Evolutionary conservation across 2,888 invertebrate species (phyloP), one percentile per base, ranked within the genome.

Genomic region (Crepidodera aurea): DNA sequence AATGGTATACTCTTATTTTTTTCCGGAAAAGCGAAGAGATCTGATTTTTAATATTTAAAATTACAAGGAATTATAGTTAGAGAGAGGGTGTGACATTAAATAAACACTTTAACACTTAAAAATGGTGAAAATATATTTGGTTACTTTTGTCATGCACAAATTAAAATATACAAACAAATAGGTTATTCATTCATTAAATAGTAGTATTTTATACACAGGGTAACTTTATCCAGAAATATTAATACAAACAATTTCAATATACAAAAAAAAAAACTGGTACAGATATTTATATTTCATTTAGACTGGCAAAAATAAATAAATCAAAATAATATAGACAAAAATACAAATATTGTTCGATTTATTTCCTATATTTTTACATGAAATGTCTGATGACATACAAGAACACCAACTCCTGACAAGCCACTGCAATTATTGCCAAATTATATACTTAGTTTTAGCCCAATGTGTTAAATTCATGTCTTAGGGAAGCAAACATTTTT

Each of bases 81-180:
- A n/a, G n/a, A n/a, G n/a, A n/a, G n/a, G n/a, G n/a, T n/a, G n/a
- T n/a, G n/a, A n/a, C n/a, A n/a, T n/a, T 40, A 40, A 48, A 48
- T 27, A 27, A n/a, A 48, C 27, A 15, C 18, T 7, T 32, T 79
- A 79, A 79, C 79, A 79, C 75, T 77, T 75, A 77, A 68, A 74
- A 78, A 77, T 77, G 77, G 77, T 77, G 76, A 78, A 78, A 75
- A 68, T 69, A 68, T 71, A 72, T 72, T 72, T 71, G 71, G 71
- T 71, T 72, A 69, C 68, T 69, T 69, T 68, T 59, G 63, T 71
- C 71, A 72, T 72, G 71, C 72, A 72, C 68, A 68, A 70, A 67
- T 71, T 70, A 71, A 68, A 58, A 64, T 67, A 68, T 60, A 67
- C 25, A 65, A 69, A 70, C 68, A 60, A 68, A 66, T n/a, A n/a